Evolutionary conservation across 2,113 vertebrate species (phyloP), one percentile per base, ranked within the genome.

Genomic region (Spilogale gracilis): DNA sequence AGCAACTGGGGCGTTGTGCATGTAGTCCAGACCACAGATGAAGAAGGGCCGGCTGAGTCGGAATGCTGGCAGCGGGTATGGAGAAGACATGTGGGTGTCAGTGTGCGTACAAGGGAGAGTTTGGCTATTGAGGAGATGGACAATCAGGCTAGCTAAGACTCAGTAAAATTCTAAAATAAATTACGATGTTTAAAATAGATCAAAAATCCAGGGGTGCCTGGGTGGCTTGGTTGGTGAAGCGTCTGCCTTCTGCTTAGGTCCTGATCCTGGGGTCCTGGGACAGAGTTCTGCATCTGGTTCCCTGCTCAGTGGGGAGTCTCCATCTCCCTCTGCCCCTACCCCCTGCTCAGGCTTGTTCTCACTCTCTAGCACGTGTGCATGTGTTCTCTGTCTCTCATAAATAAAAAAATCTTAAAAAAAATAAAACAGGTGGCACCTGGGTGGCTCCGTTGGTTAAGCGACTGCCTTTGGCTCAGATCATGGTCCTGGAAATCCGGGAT

Each of bases 131-230:
- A 56, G 25, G 63, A 67, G 73, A 65, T 52, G 60, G 50, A 74
- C 58, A 18, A 58, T 76, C 32, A 13, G 50, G 81, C 2, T 63
- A 78, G n/a, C 10, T 45, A 73, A 90, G 63, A 58, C 54, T 83
- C n/a, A 38, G 69, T 38, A 74, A 74, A 80, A 73, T 85, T 92
- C 63, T 23, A 27, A 50, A 32, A 69, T 92, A 92, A 74, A 30
- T 61, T 38, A 18, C 6, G 23, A 79, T 32, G 21, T 73, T 73
- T 81, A 65, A 73, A 87, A 74, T 38, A 38, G 67, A 20, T 69
- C 13, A 32, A 67, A 67, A 67, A 67, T 67, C 30, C 2, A 16
- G 63, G 63, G 30, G 30, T 3, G 2, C 30, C 13, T 32, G 30
- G 30, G 13, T 32, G 63, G 63, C 63, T 67, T 13, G 2, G 63